A percentile compares a stretch with the other conserved stretches of the same genome.
Conservation (phyloP, 2,113 vertebrate genomes). For the Chionis minor region DNA sequence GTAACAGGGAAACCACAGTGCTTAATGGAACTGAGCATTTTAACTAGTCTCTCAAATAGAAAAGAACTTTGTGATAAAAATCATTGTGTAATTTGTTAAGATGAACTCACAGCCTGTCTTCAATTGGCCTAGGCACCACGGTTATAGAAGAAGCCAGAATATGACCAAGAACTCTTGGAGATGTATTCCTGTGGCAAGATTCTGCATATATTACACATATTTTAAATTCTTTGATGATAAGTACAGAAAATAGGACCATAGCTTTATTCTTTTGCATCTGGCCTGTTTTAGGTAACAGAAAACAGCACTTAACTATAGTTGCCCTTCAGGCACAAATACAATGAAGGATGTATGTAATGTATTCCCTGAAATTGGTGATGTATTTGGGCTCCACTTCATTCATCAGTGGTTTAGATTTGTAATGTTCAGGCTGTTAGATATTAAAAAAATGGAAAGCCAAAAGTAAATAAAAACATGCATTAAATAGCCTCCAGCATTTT, state of each 20-base stretch:
- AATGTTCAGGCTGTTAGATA: not conserved
- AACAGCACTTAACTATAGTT: not conserved
- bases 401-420: not conserved
- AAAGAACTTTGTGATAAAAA: not conserved
- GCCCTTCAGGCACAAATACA: not conserved
- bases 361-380: not conserved
- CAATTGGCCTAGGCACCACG: not conserved
- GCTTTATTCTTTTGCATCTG: not conserved
- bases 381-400: not conserved
- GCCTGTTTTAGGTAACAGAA: not conserved
- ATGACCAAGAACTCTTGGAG: not conserved
- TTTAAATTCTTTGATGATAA: constrained; percentile 1
- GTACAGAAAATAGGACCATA: not conserved
- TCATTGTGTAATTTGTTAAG: not conserved
- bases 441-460: not conserved
- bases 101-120: not conserved
- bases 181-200: not conserved
- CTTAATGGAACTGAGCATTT: not conserved
- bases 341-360: not conserved
- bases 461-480: not conserved
- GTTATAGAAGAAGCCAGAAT: not conserved
- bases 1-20: not conserved
- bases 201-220: not conserved
- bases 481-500: not conserved
- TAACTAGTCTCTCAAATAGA: not conserved